phyloP scores from a whole-genome alignment of 2,113 vertebrate genomes.

The Phyllopteryx taeniolatus region DNA sequence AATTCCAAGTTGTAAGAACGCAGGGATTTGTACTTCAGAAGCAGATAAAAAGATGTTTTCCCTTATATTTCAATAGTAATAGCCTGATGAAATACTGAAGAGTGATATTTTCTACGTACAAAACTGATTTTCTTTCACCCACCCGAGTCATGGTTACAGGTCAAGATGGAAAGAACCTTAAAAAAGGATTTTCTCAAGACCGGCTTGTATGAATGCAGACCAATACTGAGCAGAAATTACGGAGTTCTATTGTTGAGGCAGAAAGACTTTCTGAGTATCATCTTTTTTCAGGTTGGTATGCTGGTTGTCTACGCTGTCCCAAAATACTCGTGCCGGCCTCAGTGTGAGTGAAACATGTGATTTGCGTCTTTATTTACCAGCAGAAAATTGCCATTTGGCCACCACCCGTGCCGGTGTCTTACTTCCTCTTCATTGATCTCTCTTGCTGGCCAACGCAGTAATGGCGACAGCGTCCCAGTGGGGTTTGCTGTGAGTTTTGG shows the following conservation, averaged over 20 bases:
- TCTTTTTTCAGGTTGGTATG: neutral
- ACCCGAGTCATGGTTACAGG: neutral
- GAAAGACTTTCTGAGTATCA: neutral
- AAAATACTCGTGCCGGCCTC: slow-evolving; percentile 33
- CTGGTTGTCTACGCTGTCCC: slow-evolving; percentile 6
- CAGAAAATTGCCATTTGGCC: slow-evolving; percentile 46
- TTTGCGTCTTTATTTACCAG: slow-evolving; percentile 39
- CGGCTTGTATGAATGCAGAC: neutral
- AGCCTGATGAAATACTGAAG: neutral
- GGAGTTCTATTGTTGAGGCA: neutral
- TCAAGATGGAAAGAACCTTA: slow-evolving; percentile 11
- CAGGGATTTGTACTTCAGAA: too few species aligned
- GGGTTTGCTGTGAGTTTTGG: slow-evolving; percentile 26
- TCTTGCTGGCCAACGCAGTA: neutral
- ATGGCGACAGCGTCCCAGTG: slow-evolving; percentile 30
- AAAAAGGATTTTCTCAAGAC: neutral
- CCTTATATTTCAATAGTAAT: neutral
- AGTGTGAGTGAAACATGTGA: slow-evolving; percentile 45
- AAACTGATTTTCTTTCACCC: too few species aligned
- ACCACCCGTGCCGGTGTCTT: slow-evolving; percentile 25
- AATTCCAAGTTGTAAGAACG: too few species aligned
- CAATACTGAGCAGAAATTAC: neutral
- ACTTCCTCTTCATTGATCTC: slow-evolving; percentile 1
- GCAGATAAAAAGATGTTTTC: too few species aligned
- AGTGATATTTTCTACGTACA: too few species aligned